phyloP scores from a whole-genome alignment of 2,113 vertebrate genomes.

The Odontesthes bonariensis region DNA sequence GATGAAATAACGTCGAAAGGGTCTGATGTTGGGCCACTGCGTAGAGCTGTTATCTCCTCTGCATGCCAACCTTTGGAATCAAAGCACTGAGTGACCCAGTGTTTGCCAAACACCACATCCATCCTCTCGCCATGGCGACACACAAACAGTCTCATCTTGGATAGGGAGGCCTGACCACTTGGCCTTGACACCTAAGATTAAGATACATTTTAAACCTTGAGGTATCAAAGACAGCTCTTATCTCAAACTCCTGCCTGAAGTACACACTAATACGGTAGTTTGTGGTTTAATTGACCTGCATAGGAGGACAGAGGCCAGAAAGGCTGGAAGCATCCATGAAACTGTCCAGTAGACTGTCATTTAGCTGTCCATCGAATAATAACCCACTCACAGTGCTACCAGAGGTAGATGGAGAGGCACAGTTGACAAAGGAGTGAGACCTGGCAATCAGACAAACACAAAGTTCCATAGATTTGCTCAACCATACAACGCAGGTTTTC shows the following conservation, averaged over 20 bases:
- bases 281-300: conserved; percentile 84
- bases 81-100: conserved; percentile 97
- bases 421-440: conserved; percentile 92
- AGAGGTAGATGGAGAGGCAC: conserved; percentile 76
- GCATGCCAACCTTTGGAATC: conserved; percentile 92
- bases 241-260: neutral
- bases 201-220: conserved; percentile 8
- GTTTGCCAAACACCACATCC: conserved; percentile 98
- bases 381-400: conserved; percentile 78
- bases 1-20: neutral
- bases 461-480: neutral
- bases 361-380: conserved; percentile 85
- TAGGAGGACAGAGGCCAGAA: conserved; percentile 89
- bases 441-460: conserved; percentile 76
- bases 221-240: neutral
- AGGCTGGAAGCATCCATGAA: conserved; percentile 85
- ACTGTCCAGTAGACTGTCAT: conserved; percentile 89
- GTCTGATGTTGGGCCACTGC: neutral
- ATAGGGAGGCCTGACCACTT: conserved; percentile 82
- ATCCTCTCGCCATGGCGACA: conserved; percentile 98
- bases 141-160: conserved; percentile 93
- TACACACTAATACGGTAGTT: neutral
- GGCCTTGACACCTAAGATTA: conserved; percentile 85
- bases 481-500: neutral
- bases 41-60: neutral